These are phyloP conservation scores for Trematocara caparti DNA, from an alignment of 2,797 vertebrate genomes.

Conservation along the genomic window DNA sequence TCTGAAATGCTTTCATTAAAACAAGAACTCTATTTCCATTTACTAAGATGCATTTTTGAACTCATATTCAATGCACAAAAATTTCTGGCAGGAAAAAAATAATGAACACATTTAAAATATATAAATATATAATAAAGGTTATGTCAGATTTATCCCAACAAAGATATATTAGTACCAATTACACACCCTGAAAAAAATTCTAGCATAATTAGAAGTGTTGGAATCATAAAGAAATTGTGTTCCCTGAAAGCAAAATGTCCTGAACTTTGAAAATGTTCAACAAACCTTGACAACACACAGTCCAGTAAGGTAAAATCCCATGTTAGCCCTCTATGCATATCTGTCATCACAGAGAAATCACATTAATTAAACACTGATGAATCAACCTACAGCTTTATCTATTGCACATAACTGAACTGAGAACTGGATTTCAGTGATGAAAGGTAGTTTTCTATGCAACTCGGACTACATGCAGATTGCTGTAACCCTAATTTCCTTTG, in stretches of 20 bases:
- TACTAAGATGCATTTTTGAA: not conserved
- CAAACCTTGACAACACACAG: not conserved
- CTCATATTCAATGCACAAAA: not conserved
- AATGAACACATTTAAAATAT: not conserved
- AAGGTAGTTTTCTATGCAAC: not conserved
- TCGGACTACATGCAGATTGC: not conserved
- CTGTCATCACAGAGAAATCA: not conserved
- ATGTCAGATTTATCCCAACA: not conserved
- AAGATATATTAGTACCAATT: not conserved
- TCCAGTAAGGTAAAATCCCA: not conserved
- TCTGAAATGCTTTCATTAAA: not conserved
- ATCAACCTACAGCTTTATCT: constrained; percentile 13
- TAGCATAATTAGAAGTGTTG: not conserved
- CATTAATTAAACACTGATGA: constrained; percentile 14
- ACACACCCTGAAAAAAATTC: not conserved
- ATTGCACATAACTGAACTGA: not conserved
- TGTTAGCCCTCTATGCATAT: not conserved
- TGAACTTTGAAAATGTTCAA: not conserved
- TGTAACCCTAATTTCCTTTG: too few relatives aligned
- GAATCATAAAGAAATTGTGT: fast-evolving
- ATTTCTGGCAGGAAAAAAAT: not conserved
- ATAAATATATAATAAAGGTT: not conserved
- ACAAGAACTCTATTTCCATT: not conserved
- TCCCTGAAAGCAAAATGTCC: not conserved
- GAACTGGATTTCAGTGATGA: not conserved